Percentiles rank a stretch among this genome's conserved stretches.
phyloP scores from a whole-genome alignment of 1,140 invertebrate species.

The Drosophila pseudoobscura region DNA sequence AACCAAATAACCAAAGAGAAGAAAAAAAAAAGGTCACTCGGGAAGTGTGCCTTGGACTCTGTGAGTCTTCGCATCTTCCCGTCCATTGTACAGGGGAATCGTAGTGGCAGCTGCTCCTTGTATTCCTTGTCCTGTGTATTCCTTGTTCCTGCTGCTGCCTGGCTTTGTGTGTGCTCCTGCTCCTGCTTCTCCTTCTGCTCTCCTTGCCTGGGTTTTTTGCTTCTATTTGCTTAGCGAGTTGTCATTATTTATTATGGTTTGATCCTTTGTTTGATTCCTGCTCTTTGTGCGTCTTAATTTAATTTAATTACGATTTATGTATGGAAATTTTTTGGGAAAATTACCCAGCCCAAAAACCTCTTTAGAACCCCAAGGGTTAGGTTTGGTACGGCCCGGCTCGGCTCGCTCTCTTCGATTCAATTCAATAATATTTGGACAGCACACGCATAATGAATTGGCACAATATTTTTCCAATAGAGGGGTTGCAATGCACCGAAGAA shows the following conservation, averaged over 20 bases:
- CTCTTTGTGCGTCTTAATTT: slow-evolving; percentile 74
- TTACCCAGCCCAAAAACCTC: slow-evolving; percentile 2
- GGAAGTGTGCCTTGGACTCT: slow-evolving; percentile 59
- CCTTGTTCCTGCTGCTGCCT: slow-evolving; percentile 20
- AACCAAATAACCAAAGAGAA: slow-evolving; percentile 9
- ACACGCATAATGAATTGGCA: slow-evolving; percentile 64
- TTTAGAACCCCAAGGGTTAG: slow-evolving; percentile 6
- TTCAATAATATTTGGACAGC: slow-evolving; percentile 73
- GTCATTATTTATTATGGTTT: slow-evolving; percentile 76
- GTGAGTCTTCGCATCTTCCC: slow-evolving; percentile 15
- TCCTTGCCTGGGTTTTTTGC: slow-evolving; percentile 18
- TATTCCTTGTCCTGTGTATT: slow-evolving; percentile 14
- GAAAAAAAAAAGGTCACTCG: slow-evolving; percentile 70
- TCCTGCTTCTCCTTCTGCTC: slow-evolving; percentile 24
- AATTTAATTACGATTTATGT: slow-evolving; percentile 78
- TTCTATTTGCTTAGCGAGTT: slow-evolving; percentile 43
- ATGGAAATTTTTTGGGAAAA: slow-evolving; percentile 56
- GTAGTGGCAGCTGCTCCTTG: slow-evolving; percentile 67
- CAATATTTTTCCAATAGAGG: slow-evolving; percentile 55
- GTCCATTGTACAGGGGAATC: slow-evolving; percentile 65
- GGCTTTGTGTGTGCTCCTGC: slow-evolving; percentile 45
- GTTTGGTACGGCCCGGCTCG: not conserved
- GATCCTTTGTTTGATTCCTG: slow-evolving; percentile 57
- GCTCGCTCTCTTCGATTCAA: slow-evolving; percentile 21
- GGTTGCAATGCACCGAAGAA: slow-evolving; percentile 18